Evolutionary conservation across 2,113 vertebrate species (phyloP).

Genomic region (Arvicanthis niloticus): DNA sequence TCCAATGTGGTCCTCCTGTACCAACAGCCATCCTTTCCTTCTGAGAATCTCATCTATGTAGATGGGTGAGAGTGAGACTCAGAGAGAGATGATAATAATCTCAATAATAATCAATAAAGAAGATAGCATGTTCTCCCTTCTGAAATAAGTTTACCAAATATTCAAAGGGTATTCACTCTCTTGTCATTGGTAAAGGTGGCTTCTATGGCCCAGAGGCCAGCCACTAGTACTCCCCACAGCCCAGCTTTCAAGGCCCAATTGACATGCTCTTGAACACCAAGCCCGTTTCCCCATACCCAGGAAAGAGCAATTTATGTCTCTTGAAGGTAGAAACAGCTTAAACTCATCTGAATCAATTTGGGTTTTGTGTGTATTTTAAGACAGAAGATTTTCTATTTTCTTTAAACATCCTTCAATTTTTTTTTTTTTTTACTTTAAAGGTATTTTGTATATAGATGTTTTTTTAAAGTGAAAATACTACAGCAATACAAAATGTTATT

Average conservation of each 20-base stretch:
- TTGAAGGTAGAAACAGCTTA: not conserved
- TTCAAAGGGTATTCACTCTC: not conserved
- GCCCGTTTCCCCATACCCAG: not conserved
- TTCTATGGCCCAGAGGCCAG: not conserved
- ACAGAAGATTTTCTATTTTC: not conserved
- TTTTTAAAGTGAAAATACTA: conserved; percentile 35
- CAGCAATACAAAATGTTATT: conserved; percentile 28
- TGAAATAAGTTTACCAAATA: not conserved
- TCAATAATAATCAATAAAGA: not conserved
- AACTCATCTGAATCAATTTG: conserved; percentile 39
- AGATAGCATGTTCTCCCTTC: not conserved
- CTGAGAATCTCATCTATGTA: not conserved
- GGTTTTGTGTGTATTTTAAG: not conserved
- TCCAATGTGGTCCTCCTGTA: fast-evolving
- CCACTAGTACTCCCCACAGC: not conserved
- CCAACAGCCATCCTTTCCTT: not conserved
- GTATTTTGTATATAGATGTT: not conserved
- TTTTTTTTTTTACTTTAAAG: conserved; percentile 53
- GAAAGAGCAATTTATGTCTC: not conserved
- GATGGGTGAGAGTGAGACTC: not conserved
- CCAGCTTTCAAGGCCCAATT: not conserved
- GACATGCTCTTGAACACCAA: not conserved
- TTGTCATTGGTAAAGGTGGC: not conserved
- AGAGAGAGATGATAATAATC: not conserved
- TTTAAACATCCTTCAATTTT: conserved; percentile 32